phyloP scores from a whole-genome alignment of 2,888 invertebrate genomes.

The Eupithecia tripunctaria region DNA sequence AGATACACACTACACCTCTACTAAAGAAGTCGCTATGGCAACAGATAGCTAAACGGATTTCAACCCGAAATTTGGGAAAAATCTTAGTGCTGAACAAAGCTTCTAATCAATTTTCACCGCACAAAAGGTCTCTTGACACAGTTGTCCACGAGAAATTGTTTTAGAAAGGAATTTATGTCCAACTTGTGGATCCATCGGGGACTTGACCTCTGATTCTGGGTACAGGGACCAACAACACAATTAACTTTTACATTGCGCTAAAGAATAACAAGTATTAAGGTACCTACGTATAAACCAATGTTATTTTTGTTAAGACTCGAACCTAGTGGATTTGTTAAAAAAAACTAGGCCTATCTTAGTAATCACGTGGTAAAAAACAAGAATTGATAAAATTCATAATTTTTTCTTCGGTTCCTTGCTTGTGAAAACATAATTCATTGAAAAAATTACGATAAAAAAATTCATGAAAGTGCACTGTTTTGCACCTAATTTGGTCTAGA shows the following conservation, averaged over 20 bases:
- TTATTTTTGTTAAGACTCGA: too few relatives aligned
- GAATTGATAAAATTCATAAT: too few relatives aligned
- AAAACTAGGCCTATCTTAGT: too few relatives aligned
- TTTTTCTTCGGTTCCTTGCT: too few relatives aligned
- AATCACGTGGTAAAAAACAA: too few relatives aligned
- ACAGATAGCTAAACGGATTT: neutral
- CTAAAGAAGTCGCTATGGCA: neutral
- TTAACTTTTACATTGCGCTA: neutral
- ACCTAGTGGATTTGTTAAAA: too few relatives aligned
- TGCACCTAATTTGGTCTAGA: too few relatives aligned
- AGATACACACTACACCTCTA: neutral
- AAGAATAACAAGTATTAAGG: too few relatives aligned
- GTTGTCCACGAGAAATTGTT: slow-evolving; percentile 36
- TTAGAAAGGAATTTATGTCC: slow-evolving; percentile 42
- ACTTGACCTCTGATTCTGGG: slow-evolving; percentile 21
- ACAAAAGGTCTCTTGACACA: slow-evolving; percentile 28
- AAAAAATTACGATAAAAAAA: too few relatives aligned
- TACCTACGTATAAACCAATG: too few relatives aligned
- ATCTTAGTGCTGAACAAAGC: neutral
- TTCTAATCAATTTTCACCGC: slow-evolving; percentile 26
- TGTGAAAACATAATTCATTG: too few relatives aligned
- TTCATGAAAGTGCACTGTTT: too few relatives aligned
- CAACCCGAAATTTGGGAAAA: slow-evolving; percentile 3
- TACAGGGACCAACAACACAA: slow-evolving; percentile 2
- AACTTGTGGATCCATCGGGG: slow-evolving; percentile 36